A percentile compares a stretch with the other conserved stretches of the same genome.
Evolutionary conservation across 2,113 vertebrate genomes (phyloP).

Genomic region (Chamaea fasciata): DNA sequence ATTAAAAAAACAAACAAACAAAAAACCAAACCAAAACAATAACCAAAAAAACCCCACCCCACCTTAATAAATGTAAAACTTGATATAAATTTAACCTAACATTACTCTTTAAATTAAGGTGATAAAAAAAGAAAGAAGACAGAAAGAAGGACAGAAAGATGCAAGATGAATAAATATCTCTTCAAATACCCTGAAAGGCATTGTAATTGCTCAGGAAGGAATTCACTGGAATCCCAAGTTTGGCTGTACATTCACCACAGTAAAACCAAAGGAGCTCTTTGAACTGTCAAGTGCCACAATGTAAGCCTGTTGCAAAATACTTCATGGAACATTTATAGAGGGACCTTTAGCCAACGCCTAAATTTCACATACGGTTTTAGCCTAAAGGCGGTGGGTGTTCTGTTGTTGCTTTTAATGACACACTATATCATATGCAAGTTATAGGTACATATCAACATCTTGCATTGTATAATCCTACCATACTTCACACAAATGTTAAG

Average conservation of each 20-base stretch:
- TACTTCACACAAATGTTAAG: constrained; percentile 51
- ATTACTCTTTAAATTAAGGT: background rate
- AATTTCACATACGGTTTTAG: background rate
- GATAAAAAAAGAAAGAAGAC: background rate
- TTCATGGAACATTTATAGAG: background rate
- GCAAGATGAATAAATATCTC: background rate
- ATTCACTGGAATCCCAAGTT: background rate
- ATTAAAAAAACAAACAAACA: too few species aligned
- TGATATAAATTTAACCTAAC: background rate
- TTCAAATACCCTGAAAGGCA: background rate
- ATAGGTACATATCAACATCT: constrained; percentile 37
- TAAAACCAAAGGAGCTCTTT: background rate
- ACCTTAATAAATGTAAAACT: background rate
- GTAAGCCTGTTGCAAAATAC: background rate
- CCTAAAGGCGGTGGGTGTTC: background rate
- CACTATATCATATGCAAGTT: background rate
- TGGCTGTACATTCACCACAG: background rate
- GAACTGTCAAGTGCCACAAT: background rate
- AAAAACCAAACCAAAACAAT: too few species aligned
- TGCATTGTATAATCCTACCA: constrained; percentile 49
- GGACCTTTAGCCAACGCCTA: background rate
- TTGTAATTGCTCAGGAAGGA: background rate
- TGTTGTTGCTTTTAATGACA: constrained; percentile 30
- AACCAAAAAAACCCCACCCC: too few species aligned
- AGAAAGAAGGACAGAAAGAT: background rate